Percentiles rank a stretch among this genome's conserved stretches.
phyloP scores from a whole-genome alignment of 92 coral and sea anemone species.

The Epizoanthus illoricatus region DNA sequence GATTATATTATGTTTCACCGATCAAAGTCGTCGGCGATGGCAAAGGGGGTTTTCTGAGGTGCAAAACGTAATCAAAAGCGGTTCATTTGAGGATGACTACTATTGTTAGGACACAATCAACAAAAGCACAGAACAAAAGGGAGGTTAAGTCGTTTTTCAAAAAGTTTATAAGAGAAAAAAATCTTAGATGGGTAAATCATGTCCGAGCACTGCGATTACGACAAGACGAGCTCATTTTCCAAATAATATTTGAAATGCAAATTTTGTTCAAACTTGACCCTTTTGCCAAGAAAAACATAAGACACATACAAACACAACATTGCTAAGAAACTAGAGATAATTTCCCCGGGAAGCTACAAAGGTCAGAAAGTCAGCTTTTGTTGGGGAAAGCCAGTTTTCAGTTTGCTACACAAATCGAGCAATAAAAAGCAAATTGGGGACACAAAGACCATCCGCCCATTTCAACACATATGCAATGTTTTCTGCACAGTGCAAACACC shows the following conservation, averaged over 20 bases:
- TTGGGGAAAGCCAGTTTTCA: constrained; percentile 50
- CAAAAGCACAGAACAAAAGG: constrained; percentile 23
- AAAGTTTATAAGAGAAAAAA: background rate
- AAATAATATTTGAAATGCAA: constrained; percentile 27
- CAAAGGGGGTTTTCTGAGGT: constrained; percentile 27
- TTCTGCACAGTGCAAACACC: constrained; percentile 69
- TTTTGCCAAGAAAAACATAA: background rate
- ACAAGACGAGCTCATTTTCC: constrained; percentile 14
- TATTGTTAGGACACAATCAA: constrained; percentile 22
- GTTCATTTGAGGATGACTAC: constrained; percentile 29
- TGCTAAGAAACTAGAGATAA: background rate
- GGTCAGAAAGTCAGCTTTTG: constrained; percentile 7
- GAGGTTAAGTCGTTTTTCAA: constrained; percentile 21
- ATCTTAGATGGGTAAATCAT: background rate
- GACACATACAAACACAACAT: background rate
- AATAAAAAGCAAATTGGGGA: constrained; percentile 63
- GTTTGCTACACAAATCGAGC: constrained; percentile 51
- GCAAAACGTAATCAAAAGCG: constrained; percentile 41
- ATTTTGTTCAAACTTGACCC: constrained; percentile 39
- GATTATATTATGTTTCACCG: constrained; percentile 40
- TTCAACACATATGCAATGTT: constrained; percentile 62
- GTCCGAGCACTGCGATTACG: background rate
- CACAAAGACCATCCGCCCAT: constrained; percentile 55
- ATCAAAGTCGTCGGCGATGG: constrained; percentile 34
- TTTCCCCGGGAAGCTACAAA: constrained; percentile 11